phyloP scores from a whole-genome alignment of 1,140 invertebrate species.

The Antheraea mylitta region DNA sequence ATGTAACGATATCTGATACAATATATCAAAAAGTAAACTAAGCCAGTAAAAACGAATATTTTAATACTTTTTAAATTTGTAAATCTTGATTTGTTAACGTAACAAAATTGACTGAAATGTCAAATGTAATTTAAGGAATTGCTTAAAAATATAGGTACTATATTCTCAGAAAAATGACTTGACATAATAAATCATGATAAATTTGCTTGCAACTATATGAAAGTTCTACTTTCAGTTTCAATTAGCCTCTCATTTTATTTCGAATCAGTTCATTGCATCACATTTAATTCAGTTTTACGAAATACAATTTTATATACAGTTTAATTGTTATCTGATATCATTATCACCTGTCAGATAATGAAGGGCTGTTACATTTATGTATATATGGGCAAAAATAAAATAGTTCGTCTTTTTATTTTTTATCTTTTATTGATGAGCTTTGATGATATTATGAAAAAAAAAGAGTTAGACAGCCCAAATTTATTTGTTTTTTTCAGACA shows the following conservation, averaged over 20 bases:
- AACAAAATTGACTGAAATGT: constrained; percentile 22
- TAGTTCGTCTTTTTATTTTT: too few relatives aligned
- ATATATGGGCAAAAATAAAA: too few relatives aligned
- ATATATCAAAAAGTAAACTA: background rate
- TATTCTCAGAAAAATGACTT: background rate
- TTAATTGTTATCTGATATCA: background rate
- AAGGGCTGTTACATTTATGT: background rate
- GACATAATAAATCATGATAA: constrained; percentile 27
- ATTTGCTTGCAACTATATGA: constrained; percentile 12
- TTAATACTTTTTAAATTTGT: constrained; percentile 17
- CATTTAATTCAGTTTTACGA: constrained; percentile 1
- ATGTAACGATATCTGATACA: background rate
- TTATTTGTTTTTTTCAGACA: too few relatives aligned
- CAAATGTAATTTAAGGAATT: constrained; percentile 29
- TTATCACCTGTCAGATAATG: background rate
- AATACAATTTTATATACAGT: background rate
- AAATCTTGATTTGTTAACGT: constrained; percentile 24
- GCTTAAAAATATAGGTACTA: too few relatives aligned
- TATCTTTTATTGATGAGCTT: too few relatives aligned
- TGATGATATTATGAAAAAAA: too few relatives aligned
- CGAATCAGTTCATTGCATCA: background rate
- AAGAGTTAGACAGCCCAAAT: too few relatives aligned
- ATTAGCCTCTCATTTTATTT: constrained; percentile 23
- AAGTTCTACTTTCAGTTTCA: constrained; percentile 24
- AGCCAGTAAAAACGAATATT: constrained; percentile 22